Base-by-base conservation (phyloP, 2,113 vertebrate genomes). In the Pelobates fuscus region DNA sequence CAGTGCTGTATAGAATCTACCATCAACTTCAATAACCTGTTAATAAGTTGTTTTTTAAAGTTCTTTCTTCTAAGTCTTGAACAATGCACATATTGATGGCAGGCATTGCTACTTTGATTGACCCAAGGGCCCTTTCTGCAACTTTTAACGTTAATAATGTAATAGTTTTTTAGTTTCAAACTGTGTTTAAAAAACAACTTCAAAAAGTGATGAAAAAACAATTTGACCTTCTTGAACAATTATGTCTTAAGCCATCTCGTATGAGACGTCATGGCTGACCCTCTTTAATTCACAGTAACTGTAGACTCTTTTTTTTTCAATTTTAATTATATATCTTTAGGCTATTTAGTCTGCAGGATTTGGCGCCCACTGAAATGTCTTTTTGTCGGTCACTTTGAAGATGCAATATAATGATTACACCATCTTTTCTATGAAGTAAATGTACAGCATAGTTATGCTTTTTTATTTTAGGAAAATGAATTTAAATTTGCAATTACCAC, bases 391-490 rank as follows among this genome's bases (percentile, higher is more conserved):
- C 49, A 32, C 73, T 77, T 77, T 77, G 73, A 77, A 77, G 73
- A 77, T 77, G 43, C 65, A 68, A 44, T 77, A 67, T 67, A 75
- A 59, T 75, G 41, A 77, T 77, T 77, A 68, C 26, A 44, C 65
- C 65, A 60, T 68, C 25, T 67, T 72, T 77, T 52, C 73, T 68
- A 32, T 68, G 26, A 77, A 61, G 64, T 61, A 61, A 49, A 68
- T 49, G 55, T 77, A 37, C 27, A 60, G 25, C 65, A 68, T 52
- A 77, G 73, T 68, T 77, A 77, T 79, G 67, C 82, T 27, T 82
- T 64, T 88, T 81, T 85, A 87, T 84, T 65, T 68, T 60, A 67
- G 55, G 55, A 61, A 77, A 77, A 77, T 77, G 64, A 77, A 77
- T 77, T 67, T 68, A 60, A 77, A 77, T 77, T 67, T 77, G 41